These are phyloP conservation scores for Hoplodrina ambigua DNA, from an alignment of 2,888 invertebrate species.

Conservation along the genomic window DNA sequence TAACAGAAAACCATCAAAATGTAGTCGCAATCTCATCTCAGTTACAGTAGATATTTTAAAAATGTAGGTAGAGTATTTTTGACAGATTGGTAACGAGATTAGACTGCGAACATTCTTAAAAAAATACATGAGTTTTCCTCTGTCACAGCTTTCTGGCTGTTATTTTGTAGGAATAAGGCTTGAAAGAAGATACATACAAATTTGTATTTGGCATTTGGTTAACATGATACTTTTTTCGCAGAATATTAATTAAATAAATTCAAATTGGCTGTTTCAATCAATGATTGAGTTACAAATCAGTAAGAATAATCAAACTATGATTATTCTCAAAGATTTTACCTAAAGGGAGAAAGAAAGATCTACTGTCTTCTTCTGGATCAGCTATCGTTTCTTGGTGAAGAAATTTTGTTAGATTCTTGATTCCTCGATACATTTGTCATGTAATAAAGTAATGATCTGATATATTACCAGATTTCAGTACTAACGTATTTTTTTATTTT, in stretches of 20 bases:
- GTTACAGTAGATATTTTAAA: too few relatives aligned
- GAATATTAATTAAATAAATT: conserved; percentile 7
- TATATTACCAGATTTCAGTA: conserved; percentile 53
- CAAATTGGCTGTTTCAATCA: conserved; percentile 38
- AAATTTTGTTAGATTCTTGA: conserved; percentile 39
- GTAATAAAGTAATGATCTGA: conserved; percentile 52
- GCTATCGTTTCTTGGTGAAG: conserved; percentile 39
- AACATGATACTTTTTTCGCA: not conserved
- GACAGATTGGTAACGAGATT: too few relatives aligned
- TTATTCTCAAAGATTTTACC: conserved; percentile 4
- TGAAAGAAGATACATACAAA: conserved; percentile 18
- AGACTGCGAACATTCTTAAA: too few relatives aligned
- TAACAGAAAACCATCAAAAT: too few relatives aligned
- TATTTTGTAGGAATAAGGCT: too few relatives aligned
- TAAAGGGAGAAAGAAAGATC: conserved; percentile 28
- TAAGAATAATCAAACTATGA: conserved; percentile 22
- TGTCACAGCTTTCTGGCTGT: not conserved
- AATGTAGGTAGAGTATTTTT: too few relatives aligned
- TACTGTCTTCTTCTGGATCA: conserved; percentile 35
- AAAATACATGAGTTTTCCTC: not conserved
- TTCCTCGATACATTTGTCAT: conserved; percentile 33
- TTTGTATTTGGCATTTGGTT: not conserved
- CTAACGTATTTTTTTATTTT: conserved; percentile 38
- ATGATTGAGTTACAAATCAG: conserved; percentile 9
- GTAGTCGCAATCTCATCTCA: too few relatives aligned